phyloP scores from a whole-genome alignment of 1,140 invertebrate genomes.

The Papilio polytes region DNA sequence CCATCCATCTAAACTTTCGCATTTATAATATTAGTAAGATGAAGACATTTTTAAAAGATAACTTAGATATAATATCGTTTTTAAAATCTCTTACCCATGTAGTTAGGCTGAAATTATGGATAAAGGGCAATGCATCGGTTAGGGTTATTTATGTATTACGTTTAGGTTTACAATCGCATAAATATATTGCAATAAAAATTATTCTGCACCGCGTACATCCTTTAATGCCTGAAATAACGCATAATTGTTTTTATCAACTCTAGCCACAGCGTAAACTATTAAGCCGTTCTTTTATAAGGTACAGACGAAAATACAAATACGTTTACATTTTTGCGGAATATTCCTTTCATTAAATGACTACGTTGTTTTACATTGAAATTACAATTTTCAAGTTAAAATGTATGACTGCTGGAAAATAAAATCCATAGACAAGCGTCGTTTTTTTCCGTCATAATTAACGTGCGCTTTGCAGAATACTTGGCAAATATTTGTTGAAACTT shows the following conservation, averaged over 20 bases:
- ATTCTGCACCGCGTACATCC: too few species aligned
- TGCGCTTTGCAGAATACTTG: conserved; percentile 28
- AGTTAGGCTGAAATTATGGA: too few species aligned
- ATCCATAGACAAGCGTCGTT: conserved; percentile 34
- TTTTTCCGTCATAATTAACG: conserved; percentile 31
- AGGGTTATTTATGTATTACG: too few species aligned
- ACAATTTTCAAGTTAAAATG: background rate
- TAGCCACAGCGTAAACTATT: too few species aligned
- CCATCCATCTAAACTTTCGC: too few species aligned
- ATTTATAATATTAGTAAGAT: too few species aligned
- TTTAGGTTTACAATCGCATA: too few species aligned
- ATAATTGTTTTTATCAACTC: too few species aligned
- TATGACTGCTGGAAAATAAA: conserved; percentile 29
- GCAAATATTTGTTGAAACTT: conserved; percentile 37
- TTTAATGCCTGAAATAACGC: too few species aligned
- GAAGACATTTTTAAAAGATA: background rate
- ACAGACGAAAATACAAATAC: background rate
- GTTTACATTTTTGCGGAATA: background rate
- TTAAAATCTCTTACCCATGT: too few species aligned
- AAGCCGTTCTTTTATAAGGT: background rate
- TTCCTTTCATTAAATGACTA: conserved; percentile 5
- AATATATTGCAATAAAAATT: too few species aligned
- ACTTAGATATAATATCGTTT: background rate
- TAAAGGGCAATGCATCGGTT: too few species aligned
- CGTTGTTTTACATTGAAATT: conserved; percentile 1